Conservation (phyloP, 2,888 invertebrate genomes). For the Taphrorychus bicolor region DNA sequence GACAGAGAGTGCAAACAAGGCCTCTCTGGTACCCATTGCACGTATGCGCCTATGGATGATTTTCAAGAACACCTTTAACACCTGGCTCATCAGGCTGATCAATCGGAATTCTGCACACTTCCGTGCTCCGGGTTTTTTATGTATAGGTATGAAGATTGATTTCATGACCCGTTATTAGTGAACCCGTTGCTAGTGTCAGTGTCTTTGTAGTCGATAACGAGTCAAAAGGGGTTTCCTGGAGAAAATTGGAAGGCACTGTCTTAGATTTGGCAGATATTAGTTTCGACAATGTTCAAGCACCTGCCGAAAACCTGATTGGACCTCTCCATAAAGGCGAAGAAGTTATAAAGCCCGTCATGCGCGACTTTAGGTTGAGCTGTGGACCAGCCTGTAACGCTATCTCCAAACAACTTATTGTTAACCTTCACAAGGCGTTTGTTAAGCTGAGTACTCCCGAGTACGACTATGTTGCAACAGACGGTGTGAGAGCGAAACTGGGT, state of each 20-base stretch:
- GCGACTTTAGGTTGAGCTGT: conserved; percentile 57
- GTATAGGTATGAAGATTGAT: too few relatives aligned
- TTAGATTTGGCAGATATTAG: conserved; percentile 63
- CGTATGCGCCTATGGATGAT: too few relatives aligned
- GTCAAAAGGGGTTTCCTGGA: conserved; percentile 65
- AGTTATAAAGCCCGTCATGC: conserved; percentile 62
- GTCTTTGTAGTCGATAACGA: conserved; percentile 72
- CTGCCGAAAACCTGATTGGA: conserved; percentile 70
- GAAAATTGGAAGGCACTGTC: conserved; percentile 64
- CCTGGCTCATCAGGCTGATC: too few relatives aligned
- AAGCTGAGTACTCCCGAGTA: conserved; percentile 59
- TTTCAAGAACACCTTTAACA: too few relatives aligned
- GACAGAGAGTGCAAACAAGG: too few relatives aligned
- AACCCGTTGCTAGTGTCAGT: too few relatives aligned
- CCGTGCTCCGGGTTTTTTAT: too few relatives aligned
- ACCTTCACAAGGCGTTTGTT: conserved; percentile 63
- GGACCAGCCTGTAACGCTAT: conserved; percentile 60
- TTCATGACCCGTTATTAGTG: too few relatives aligned
- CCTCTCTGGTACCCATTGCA: too few relatives aligned
- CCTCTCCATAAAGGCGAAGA: conserved; percentile 64
- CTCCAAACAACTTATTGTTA: conserved; percentile 62
- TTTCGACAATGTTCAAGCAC: conserved; percentile 70
- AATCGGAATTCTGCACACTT: too few relatives aligned
- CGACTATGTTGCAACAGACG: conserved; percentile 52
- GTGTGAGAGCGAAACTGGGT: conserved; percentile 50